Evolutionary conservation across 2,888 invertebrate species (phyloP).

Genomic region (Meliscaeva auricollis): DNA sequence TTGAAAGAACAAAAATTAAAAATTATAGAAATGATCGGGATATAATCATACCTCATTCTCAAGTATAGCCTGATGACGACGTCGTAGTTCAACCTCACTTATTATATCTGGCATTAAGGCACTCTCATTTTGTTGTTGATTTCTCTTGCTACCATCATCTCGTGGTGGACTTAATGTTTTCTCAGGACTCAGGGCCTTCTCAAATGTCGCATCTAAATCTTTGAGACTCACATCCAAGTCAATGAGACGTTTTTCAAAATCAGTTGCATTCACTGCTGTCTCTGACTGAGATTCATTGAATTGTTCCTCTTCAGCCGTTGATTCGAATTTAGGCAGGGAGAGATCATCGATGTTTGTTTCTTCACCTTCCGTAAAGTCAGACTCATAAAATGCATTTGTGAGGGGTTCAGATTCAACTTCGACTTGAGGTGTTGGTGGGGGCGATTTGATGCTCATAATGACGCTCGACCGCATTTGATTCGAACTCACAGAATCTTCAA

Average conservation of each 20-base stretch:
- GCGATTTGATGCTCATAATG: conserved; percentile 41
- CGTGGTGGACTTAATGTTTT: conserved; percentile 47
- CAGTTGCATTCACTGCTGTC: conserved; percentile 34
- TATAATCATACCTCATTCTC: conserved; percentile 86
- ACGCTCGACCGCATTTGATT: conserved; percentile 60
- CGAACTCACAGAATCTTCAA: conserved; percentile 33
- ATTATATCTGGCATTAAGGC: conserved; percentile 82
- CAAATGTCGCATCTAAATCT: conserved; percentile 76
- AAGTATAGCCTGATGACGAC: conserved; percentile 87
- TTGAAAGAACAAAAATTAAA: not conserved
- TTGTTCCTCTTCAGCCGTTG: conserved; percentile 73
- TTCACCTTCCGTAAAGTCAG: conserved; percentile 77
- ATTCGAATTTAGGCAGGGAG: conserved; percentile 79
- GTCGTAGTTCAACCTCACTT: conserved; percentile 87
- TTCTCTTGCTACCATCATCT: conserved; percentile 22
- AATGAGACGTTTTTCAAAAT: conserved; percentile 78
- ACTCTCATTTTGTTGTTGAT: conserved; percentile 50
- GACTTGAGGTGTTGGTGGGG: not conserved
- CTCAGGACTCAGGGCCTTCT: conserved; percentile 75
- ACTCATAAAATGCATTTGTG: conserved; percentile 75
- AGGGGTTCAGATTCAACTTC: conserved; percentile 29
- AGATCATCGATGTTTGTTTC: conserved; percentile 80
- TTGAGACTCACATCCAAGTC: conserved; percentile 77
- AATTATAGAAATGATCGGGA: not conserved
- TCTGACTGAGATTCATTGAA: conserved; percentile 38